A percentile compares a stretch with the other conserved stretches of the same genome.
phyloP scores from a whole-genome alignment of 2,797 vertebrate genomes.

The Mus spretus region DNA sequence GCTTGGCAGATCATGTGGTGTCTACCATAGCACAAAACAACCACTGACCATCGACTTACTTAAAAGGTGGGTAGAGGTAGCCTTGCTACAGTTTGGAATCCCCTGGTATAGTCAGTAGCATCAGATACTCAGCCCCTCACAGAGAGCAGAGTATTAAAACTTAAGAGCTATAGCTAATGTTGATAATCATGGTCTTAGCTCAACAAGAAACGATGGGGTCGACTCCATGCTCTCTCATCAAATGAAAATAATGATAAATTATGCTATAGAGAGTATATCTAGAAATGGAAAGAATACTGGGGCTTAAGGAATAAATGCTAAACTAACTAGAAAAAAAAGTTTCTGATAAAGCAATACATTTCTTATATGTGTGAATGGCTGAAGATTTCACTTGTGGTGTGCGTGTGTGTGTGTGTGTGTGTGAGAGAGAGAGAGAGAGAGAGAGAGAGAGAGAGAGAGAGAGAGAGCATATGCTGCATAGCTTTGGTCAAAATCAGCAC shows the following conservation, averaged over 20 bases:
- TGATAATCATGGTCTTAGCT: background rate
- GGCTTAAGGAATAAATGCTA: constrained; percentile 9
- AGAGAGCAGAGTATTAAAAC: background rate
- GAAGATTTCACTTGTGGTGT: background rate
- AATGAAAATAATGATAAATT: constrained; percentile 6
- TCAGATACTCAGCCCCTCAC: background rate
- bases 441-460: too few relatives aligned
- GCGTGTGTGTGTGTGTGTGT: background rate
- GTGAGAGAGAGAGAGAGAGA: background rate
- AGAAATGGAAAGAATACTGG: constrained; percentile 17
- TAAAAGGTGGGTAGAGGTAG: background rate
- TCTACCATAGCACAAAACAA: background rate
- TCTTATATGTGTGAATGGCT: background rate
- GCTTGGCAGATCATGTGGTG: background rate
- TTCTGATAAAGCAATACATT: background rate
- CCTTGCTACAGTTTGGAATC: background rate
- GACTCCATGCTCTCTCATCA: background rate
- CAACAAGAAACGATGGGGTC: background rate
- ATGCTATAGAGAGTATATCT: background rate
- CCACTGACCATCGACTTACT: background rate
- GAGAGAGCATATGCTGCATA: too few relatives aligned
- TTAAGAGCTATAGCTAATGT: background rate
- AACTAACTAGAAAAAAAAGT: background rate
- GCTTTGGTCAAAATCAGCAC: background rate
- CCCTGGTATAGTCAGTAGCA: background rate